A percentile compares a stretch with the other conserved stretches of the same genome.
Conservation (phyloP, 2,888 invertebrate genomes). For the Theretra japonica region DNA sequence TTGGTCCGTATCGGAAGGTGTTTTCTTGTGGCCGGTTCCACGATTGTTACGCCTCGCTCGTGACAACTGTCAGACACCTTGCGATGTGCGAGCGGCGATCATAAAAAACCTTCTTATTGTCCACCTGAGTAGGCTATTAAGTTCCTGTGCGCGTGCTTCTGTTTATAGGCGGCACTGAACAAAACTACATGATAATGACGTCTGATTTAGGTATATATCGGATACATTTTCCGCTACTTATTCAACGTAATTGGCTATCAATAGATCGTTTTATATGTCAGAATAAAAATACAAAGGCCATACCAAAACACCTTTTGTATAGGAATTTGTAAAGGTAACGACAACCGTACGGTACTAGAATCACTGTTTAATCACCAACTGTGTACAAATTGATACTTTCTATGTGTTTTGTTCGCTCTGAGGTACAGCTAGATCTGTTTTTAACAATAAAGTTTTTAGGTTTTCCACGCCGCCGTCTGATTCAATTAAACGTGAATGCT, state of each 20-base stretch:
- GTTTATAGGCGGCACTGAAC: conserved; percentile 45
- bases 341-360: neutral
- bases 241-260: conserved; percentile 10
- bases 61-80: conserved; percentile 63
- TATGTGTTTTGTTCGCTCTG: neutral
- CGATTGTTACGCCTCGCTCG: conserved; percentile 57
- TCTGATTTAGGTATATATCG: conserved; percentile 27
- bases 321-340: conserved; percentile 8
- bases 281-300: conserved; percentile 4
- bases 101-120: conserved; percentile 60
- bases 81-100: conserved; percentile 52
- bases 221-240: conserved; percentile 15
- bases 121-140: conserved; percentile 59
- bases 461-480: neutral
- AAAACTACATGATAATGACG: conserved; percentile 36
- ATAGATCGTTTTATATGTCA: conserved; percentile 4
- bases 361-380: neutral
- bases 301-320: conserved; percentile 1
- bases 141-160: conserved; percentile 61
- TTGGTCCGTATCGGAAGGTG: conserved; percentile 55
- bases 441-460: neutral
- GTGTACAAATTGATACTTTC: neutral
- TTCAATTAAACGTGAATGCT: conserved; percentile 29
- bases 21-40: conserved; percentile 53
- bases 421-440: neutral